These are phyloP conservation scores for Columba janthina DNA, from an alignment of 2,113 vertebrate species.

Conservation along the genomic window DNA sequence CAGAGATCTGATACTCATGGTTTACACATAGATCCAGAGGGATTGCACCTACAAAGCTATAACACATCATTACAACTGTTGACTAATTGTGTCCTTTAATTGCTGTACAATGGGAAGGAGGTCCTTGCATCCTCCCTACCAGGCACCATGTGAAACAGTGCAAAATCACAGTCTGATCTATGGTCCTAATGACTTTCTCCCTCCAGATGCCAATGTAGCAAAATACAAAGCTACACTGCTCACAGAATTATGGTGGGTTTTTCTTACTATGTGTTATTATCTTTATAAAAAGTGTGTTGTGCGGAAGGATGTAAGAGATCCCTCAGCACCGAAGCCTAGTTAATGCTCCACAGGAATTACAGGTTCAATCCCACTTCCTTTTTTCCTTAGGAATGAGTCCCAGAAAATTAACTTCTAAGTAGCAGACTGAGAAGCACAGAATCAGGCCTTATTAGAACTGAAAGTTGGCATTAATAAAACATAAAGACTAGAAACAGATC, in stretches of 20 bases:
- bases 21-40: neutral
- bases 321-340: neutral
- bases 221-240: neutral
- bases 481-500: slow-evolving; percentile 20
- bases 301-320: neutral
- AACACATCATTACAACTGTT: neutral
- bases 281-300: neutral
- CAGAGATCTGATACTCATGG: neutral
- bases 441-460: neutral
- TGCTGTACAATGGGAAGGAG: rapidly evolving
- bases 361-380: neutral
- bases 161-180: neutral
- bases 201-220: neutral
- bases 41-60: neutral
- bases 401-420: slow-evolving; percentile 24
- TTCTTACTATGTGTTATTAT: neutral
- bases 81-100: neutral
- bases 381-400: neutral
- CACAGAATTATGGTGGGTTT: neutral
- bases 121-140: neutral
- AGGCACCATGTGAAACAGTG: rapidly evolving
- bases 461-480: slow-evolving; percentile 30
- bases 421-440: slow-evolving; percentile 7
- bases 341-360: neutral
- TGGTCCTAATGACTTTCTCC: neutral